Base-by-base conservation (phyloP, 2,888 invertebrate genomes). In the Hemistola chrysoprasaria region DNA sequence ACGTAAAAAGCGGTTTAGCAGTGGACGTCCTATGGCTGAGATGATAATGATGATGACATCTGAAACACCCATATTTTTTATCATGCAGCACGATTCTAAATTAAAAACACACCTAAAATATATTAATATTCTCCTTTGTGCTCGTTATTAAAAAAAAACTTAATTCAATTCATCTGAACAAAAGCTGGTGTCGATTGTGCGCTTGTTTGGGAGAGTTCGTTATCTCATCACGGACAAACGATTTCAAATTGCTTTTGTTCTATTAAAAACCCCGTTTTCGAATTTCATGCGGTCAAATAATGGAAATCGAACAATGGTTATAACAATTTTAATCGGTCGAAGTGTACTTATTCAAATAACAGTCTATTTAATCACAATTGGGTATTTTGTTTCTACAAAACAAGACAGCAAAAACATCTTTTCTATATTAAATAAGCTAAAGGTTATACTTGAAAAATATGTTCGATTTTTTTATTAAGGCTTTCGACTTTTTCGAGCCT, bases 201-300 rank as follows among this genome's bases (percentile, higher is more conserved):
- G 16, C 47, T 40, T 40, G 45, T 63, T 57, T 52, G 58, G 58
- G 53, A 47, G 48, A 53, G 52, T 50, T 55, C 56, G 56, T 54
- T 56, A 59, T 50, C 51, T 56, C 55, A 59, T 60, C 58, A 57
- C 57, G 61, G 62, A 49, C 64, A 65, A 67, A 62, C 56, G 62
- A 44, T 58, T 62, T 49, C 56, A 59, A 58, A 68, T 69, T 57
- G 65, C 60, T 41, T 62, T 61, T 53, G 56, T 49, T 48, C 59
- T 54, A 63, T 65, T 66, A 59, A 64, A 65, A 63, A 56, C 55
- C 51, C 55, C 50, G 53, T 2, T 28, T 28, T 28, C 28, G 16
- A 35, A 36, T 36, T 28, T 28, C 32, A 29, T 35, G 29, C 30
- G 11, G 25, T 28, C 36, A 28, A 36, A 36, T 35, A 36, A 36